Evolutionary conservation across 2,797 vertebrate genomes (phyloP).

Genomic region (Sebastes taczanowskii): DNA sequence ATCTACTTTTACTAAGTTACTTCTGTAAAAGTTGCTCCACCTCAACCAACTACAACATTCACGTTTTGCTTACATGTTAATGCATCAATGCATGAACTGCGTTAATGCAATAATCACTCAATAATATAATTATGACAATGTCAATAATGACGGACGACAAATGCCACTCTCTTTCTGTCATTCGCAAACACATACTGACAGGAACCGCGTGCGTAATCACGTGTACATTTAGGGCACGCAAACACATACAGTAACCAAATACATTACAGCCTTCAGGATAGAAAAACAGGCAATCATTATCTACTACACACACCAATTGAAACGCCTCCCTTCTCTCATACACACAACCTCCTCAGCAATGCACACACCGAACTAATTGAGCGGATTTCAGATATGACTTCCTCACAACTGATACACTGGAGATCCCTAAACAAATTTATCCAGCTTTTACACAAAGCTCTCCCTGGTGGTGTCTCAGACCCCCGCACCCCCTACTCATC

Average conservation of each 20-base stretch:
- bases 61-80: neutral
- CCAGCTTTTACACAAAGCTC: conserved; percentile 58
- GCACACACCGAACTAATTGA: conserved; percentile 60
- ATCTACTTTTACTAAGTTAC: too few species aligned
- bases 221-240: neutral
- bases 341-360: neutral
- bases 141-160: fast-evolving
- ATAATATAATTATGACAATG: neutral
- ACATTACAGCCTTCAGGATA: neutral
- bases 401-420: conserved; percentile 49
- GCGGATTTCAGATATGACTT: conserved; percentile 45
- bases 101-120: neutral
- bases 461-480: conserved; percentile 26
- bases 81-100: neutral
- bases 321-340: neutral
- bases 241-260: conserved; percentile 11
- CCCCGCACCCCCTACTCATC: neutral
- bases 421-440: conserved; percentile 70
- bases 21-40: neutral
- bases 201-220: neutral
- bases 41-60: neutral
- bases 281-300: neutral
- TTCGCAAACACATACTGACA: conserved; percentile 12
- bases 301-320: neutral
- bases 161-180: neutral